Evolutionary conservation across 2,888 invertebrate genomes (phyloP), one percentile per base, ranked within the genome.

Genomic region (Drosophila greeni): DNA sequence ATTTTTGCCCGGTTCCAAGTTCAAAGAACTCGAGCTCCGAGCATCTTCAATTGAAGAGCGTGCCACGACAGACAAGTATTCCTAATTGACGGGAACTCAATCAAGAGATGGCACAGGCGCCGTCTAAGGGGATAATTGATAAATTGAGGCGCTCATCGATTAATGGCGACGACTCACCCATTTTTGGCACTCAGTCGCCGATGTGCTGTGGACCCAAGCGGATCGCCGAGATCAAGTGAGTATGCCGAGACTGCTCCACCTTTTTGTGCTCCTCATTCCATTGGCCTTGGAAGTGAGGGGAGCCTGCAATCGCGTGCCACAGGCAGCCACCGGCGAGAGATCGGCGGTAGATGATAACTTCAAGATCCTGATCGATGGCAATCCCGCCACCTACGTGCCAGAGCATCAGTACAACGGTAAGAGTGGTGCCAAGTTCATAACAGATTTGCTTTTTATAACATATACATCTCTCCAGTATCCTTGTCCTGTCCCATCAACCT

Each of bases 321-420:
- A 89, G 65, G 91, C 90, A 14, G 89, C 89, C 29, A 86, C 79
- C 12, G 88, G 90, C 0, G 85, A 85, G 14, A 88, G 86, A 55
- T 88, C 89, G 77, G 90, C 91, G 11, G 92, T 93, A 5, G 93
- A 94, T 86, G 92, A 92, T 70, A 92, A 93, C 62, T 95, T 92
- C 87, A 90, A 90, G 74, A 92, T 95, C 74, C 90, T 91, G 75
- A 91, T 94, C 73, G 91, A 92, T 66, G 93, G 94, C 45, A 91
- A 92, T 86, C 92, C 93, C 0, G 90, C 91, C 31, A 91, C 91
- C 71, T 95, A 94, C 82, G 91, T 92, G 49, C 93, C 94, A 2
- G 92, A 92, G 62, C 92, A 93, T 76, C 91, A 92, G 67, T 94
- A 95, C 83, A 93, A 92, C 86, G 91, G 94, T 94, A 89, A 90